Evolutionary conservation across 2,888 invertebrate genomes (phyloP), one percentile per base, ranked within the genome.

Genomic region (Barypeithes pellucidus): DNA sequence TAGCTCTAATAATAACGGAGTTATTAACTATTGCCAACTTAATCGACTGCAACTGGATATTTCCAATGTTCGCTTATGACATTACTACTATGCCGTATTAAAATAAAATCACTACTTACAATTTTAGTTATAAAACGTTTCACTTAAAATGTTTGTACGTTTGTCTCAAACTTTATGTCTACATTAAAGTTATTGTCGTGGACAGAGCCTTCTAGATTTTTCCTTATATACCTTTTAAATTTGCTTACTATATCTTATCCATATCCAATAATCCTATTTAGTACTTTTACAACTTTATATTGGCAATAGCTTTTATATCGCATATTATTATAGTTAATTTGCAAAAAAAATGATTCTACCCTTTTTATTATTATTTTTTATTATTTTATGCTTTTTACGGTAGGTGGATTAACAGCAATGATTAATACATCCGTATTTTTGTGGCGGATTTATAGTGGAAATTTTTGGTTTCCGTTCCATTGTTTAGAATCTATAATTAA

Each of bases 261-360:
- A 18, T 33, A 33, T 14, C 33, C 33, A 14, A 33, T 57, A 45
- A 45, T 61, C 45, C 45, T 61, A 3, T 4, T 16, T 45, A 41
- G n/a, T 20, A n/a, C 41, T 22, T 61, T 41, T 61, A 41, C 29
- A 22, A 61, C 61, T 61, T 29, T 45, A 22, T 41, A 43, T 61
- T 41, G 8, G 20, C 20, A 41, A 22, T 43, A 12, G 61, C 24
- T 12, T 54, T 18, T 43, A 9, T 29, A 60, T 41, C 60, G 2
- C 7, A 8, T 43, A 60, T 24, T 41, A 24, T 39, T 7, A 11
- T 59, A 12, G n/a, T 41, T n/a, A 11, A 7, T 16, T 60, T 8
- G 36, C 39, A 16, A 60, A 14, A 22, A 60, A 14, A 22, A 12
- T n/a, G 7, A 8, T 52, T 52, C 8, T 14, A 29, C 24, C 24